These are phyloP conservation scores for Ephialtes manifestator DNA, from an alignment of 2,888 invertebrate genomes.

Conservation along the genomic window DNA sequence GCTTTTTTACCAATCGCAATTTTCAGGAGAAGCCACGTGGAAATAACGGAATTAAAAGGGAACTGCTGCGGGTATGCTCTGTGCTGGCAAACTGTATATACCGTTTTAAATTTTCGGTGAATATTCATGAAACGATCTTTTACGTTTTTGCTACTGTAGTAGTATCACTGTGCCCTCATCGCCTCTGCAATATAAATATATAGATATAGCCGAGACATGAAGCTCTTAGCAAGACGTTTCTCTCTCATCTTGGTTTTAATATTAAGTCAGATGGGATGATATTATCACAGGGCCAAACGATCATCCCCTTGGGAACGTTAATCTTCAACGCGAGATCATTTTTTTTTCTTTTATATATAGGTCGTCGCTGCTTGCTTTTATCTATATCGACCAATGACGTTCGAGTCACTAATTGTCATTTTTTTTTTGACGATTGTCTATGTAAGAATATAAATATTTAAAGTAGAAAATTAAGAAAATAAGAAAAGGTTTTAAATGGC, in stretches of 20 bases:
- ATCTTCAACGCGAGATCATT: conserved; percentile 6
- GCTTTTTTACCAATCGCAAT: conserved; percentile 66
- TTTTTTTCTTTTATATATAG: not conserved
- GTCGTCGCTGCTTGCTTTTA: not conserved
- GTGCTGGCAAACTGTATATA: conserved; percentile 7
- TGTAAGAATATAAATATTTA: not conserved
- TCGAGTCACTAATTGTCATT: not conserved
- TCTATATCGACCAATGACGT: not conserved
- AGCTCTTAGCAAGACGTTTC: conserved; percentile 31
- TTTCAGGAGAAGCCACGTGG: conserved; percentile 67
- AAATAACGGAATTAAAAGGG: conserved; percentile 70
- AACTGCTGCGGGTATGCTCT: conserved; percentile 30
- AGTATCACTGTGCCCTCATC: conserved; percentile 29
- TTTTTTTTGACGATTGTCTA: not conserved
- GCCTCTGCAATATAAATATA: not conserved
- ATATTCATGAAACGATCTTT: conserved; percentile 66
- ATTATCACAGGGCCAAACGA: conserved; percentile 20
- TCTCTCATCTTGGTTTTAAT: conserved; percentile 24
- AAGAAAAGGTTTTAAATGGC: not conserved
- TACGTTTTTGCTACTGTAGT: conserved; percentile 53
- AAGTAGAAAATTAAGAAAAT: not conserved
- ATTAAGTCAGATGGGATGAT: conserved; percentile 53
- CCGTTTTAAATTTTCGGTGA: conserved; percentile 60
- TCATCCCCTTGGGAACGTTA: conserved; percentile 28
- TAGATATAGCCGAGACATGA: conserved; percentile 14